Base-by-base conservation (phyloP, 1,140 invertebrate species). In the Pseudobourletiella spinata region DNA sequence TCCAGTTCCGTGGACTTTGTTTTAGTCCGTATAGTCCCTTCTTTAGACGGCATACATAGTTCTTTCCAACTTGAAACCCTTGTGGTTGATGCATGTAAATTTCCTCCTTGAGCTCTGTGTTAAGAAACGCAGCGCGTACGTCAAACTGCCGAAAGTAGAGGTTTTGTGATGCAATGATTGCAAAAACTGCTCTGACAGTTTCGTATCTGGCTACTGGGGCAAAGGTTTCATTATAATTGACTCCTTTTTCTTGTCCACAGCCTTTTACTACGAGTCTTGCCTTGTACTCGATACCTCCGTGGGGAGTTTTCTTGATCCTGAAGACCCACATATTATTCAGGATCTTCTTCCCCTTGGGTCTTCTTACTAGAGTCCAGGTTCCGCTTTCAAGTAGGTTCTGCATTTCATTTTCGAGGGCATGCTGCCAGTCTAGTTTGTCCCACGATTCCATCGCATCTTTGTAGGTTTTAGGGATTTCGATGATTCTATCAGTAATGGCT, bases 51-150 rank as follows among this genome's bases (percentile, higher is more conserved):
- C 71, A 71, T 8, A 70, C 68, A 11, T 25, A 8, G 20, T 64
- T 30, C 14, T 67, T 20, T 58, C 43, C 30, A 2, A 42, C 43
- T 59, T 69, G 62, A 68, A 67, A 74, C 63, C 72, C 74, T 56
- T 72, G 32, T 25, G 75, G 74, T 58, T 74, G 70, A 32, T 74
- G 46, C 71, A 78, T 77, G 57, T 72, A 77, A 14, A 77, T 69
- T 50, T 72, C 69, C 66, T 78, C 73, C 4, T 77, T 64, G 42
- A 77, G 63, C 1, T 69, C 46, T 25, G 73, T 73, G 68, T 78
- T 73, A 22, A 78, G 58, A 52, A 76, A 78, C 3, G 75, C 73
- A 3, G 72, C 73, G 61, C 64, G 66, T 3, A 76, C 68, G 66
- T 78, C 73, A 42, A 76, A 63, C 29, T 76, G 72, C 6, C 59